Evolutionary conservation across 2,797 vertebrate genomes (phyloP).

Genomic region (Anguilla obscura): DNA sequence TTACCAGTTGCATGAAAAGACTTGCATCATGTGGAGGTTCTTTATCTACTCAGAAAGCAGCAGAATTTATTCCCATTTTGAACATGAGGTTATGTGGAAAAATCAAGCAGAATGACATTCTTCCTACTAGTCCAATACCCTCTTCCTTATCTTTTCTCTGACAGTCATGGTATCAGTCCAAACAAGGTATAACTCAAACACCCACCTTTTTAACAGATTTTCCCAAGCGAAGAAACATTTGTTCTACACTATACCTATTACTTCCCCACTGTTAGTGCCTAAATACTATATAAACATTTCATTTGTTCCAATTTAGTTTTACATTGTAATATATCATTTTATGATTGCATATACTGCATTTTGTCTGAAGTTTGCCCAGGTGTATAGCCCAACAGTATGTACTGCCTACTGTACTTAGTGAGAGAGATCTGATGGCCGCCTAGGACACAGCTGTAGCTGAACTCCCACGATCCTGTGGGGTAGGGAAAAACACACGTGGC

Average conservation of each 20-base stretch:
- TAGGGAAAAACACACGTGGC: not conserved
- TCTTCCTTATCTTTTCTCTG: not conserved
- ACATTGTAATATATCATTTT: not conserved
- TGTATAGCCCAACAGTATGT: not conserved
- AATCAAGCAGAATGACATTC: conserved; percentile 7
- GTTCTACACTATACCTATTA: not conserved
- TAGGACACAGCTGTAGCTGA: not conserved
- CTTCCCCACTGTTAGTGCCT: not conserved
- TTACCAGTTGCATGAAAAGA: conserved; percentile 15
- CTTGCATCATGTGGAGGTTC: conserved; percentile 23
- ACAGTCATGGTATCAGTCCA: conserved; percentile 9
- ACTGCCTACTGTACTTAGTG: not conserved
- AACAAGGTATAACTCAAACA: conserved; percentile 6
- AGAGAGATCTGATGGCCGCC: not conserved
- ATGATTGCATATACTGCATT: not conserved
- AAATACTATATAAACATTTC: not conserved
- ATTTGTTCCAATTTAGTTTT: not conserved
- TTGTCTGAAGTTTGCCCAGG: not conserved
- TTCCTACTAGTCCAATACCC: not conserved
- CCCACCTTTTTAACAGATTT: not conserved
- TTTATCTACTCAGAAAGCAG: conserved; percentile 3
- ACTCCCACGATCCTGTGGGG: not conserved
- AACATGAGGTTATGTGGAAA: not conserved
- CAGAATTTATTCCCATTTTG: not conserved
- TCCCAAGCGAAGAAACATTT: not conserved